These are phyloP conservation scores for Aythya fuligula DNA, from an alignment of 2,797 vertebrate genomes.

Conservation along the genomic window DNA sequence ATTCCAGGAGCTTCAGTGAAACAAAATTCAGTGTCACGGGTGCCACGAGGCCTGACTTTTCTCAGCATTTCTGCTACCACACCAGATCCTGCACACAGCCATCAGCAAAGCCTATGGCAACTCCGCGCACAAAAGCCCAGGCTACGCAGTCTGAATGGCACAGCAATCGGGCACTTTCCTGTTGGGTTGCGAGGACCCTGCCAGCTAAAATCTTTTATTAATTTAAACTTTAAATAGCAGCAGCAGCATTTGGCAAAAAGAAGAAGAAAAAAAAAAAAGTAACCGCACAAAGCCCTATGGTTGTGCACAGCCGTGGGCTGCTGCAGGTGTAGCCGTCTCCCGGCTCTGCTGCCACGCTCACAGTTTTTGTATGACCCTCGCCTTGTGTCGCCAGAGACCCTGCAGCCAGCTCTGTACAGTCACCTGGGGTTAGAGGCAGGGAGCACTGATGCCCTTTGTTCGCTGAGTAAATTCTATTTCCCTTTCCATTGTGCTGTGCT, in stretches of 20 bases:
- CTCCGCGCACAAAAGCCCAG: neutral
- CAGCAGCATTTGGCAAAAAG: rapidly evolving
- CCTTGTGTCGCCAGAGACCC: conserved; percentile 11
- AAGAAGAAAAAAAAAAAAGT: too few species aligned
- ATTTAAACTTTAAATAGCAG: neutral
- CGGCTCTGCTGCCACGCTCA: neutral
- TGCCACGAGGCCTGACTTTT: neutral
- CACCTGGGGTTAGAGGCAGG: conserved; percentile 41
- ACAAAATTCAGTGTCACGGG: neutral
- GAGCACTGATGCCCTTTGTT: conserved; percentile 64
- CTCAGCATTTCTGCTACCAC: neutral
- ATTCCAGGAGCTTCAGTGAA: neutral
- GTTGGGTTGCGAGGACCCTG: rapidly evolving
- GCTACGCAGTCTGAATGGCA: rapidly evolving
- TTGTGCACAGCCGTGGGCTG: neutral
- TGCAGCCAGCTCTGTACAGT: neutral
- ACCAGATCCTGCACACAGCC: neutral
- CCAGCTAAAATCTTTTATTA: neutral
- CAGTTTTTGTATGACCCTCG: neutral
- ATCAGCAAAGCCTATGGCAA: neutral
- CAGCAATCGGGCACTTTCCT: neutral
- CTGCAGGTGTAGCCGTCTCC: neutral
- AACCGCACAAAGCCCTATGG: rapidly evolving
- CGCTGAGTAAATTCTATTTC: conserved; percentile 71
- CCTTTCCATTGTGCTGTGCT: conserved; percentile 67